Evolutionary conservation across 2,888 invertebrate genomes (phyloP).

Genomic region (Cosmia pyralina): DNA sequence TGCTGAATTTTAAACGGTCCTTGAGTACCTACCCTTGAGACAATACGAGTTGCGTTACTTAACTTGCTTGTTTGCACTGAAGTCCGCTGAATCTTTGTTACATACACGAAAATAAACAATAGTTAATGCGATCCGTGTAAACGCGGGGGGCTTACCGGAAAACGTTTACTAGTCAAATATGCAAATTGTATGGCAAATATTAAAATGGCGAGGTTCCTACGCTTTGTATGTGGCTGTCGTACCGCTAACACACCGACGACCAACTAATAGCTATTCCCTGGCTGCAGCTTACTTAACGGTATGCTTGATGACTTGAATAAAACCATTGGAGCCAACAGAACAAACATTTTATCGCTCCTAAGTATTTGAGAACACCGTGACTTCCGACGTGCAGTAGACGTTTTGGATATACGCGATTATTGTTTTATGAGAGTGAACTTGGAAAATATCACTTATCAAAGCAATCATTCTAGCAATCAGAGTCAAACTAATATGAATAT

Average conservation of each 20-base stretch:
- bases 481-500: constrained; percentile 48
- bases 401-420: constrained; percentile 34
- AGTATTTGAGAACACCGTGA: constrained; percentile 73
- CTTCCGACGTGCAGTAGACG: constrained; percentile 60
- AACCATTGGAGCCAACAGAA: constrained; percentile 77
- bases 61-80: constrained; percentile 67
- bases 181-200: constrained; percentile 88
- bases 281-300: constrained; percentile 85
- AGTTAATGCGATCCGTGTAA: constrained; percentile 74
- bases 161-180: constrained; percentile 86
- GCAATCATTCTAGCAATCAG: constrained; percentile 34
- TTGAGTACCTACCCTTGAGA: constrained; percentile 66
- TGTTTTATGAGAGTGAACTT: constrained; percentile 32
- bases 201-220: constrained; percentile 77
- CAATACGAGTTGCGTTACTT: constrained; percentile 66
- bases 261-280: constrained; percentile 75
- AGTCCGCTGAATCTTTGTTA: constrained; percentile 65
- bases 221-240: constrained; percentile 79
- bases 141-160: constrained; percentile 78
- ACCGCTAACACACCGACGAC: constrained; percentile 72
- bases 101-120: constrained; percentile 73
- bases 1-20: constrained; percentile 70
- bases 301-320: constrained; percentile 82
- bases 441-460: constrained; percentile 38
- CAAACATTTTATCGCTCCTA: constrained; percentile 78